Conservation (phyloP, 1,140 invertebrate genomes). For the Trigoniulus corallinus region DNA sequence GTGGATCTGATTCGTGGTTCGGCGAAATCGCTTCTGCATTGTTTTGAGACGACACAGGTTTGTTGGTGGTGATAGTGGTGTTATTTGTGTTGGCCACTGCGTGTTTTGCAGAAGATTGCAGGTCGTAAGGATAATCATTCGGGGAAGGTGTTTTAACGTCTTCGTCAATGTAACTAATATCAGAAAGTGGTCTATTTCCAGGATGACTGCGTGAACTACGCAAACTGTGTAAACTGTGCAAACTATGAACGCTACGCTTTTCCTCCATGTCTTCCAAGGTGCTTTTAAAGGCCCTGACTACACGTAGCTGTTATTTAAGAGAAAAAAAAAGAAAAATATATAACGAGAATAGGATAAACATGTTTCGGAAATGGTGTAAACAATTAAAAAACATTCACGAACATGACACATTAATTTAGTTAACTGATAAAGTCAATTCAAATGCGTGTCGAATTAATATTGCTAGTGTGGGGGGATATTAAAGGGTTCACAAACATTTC, state of each 20-base stretch:
- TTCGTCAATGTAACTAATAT: slow-evolving; percentile 85
- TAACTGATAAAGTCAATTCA: no score
- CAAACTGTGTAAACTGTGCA: slow-evolving; percentile 87
- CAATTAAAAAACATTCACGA: not conserved
- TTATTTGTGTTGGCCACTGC: not conserved
- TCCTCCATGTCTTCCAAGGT: slow-evolving; percentile 99
- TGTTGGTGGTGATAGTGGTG: not conserved
- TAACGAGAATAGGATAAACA: not conserved
- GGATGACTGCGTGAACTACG: slow-evolving; percentile 68
- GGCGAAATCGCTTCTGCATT: not conserved
- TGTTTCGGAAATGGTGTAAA: not conserved
- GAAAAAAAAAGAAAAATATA: slow-evolving; percentile 12
- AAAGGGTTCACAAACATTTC: no score
- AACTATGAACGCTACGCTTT: slow-evolving; percentile 91
- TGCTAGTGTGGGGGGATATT: no score
- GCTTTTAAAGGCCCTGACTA: slow-evolving; percentile 99
- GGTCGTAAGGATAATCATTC: slow-evolving; percentile 16
- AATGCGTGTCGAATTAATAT: no score
- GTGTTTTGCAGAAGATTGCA: slow-evolving; percentile 2
- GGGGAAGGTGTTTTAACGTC: slow-evolving; percentile 44
- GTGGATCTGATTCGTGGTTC: slow-evolving; percentile 6
- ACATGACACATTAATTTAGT: not conserved
- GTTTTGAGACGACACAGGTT: not conserved
- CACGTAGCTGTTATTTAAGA: slow-evolving; percentile 64
- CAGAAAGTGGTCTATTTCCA: slow-evolving; percentile 53